Evolutionary conservation across 2,888 invertebrate genomes (phyloP).

Genomic region (Abscondita cerata): DNA sequence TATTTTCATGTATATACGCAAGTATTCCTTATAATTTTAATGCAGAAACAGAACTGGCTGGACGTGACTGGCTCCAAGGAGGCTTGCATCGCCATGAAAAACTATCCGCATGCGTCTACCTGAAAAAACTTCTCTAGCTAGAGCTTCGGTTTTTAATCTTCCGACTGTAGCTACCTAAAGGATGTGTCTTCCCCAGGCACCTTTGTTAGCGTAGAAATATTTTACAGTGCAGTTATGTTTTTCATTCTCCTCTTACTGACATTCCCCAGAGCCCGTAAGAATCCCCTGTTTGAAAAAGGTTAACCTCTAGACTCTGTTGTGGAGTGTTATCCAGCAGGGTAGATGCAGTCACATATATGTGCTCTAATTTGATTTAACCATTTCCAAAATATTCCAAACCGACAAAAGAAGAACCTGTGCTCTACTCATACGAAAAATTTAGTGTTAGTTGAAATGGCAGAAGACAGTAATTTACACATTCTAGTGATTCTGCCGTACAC

Average conservation of each 20-base stretch:
- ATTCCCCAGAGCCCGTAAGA: neutral
- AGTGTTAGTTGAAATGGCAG: slow-evolving; percentile 1
- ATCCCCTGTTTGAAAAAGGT: neutral
- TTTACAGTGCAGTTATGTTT: neutral
- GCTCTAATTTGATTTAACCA: too few species aligned
- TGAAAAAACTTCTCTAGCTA: neutral
- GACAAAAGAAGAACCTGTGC: neutral
- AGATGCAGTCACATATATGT: too few species aligned
- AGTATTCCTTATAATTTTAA: too few species aligned
- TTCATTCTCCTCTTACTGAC: neutral
- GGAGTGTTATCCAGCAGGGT: too few species aligned
- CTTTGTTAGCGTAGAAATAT: neutral
- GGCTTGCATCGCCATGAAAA: too few species aligned
- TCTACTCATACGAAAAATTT: too few species aligned
- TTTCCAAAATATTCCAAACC: too few species aligned
- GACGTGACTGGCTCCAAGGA: too few species aligned
- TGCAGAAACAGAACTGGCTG: too few species aligned
- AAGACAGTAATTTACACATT: neutral
- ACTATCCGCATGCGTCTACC: too few species aligned
- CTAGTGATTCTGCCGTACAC: too few species aligned
- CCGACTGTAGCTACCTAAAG: neutral
- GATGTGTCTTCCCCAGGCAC: neutral
- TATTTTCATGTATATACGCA: too few species aligned
- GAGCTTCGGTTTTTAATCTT: neutral
- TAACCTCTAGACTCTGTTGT: neutral